Evolutionary conservation across 2,797 vertebrate species (phyloP).

Genomic region (Nannoperca obscura): DNA sequence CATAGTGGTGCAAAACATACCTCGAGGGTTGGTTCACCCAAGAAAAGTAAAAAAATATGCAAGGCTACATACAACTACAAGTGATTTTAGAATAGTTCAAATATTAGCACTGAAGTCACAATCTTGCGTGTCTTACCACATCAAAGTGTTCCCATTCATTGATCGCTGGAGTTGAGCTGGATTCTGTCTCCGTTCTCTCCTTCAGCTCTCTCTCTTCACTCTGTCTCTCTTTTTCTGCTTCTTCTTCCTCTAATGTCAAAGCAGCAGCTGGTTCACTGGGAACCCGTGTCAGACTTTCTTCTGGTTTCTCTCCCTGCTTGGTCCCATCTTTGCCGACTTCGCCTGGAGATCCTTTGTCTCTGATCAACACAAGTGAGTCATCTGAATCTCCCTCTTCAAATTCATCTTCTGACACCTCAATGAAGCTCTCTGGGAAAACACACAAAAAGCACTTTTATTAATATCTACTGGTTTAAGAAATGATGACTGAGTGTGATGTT

Average conservation of each 20-base stretch:
- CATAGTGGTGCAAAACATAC: neutral
- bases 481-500: neutral
- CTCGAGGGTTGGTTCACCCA: neutral
- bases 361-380: conserved; percentile 57
- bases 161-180: conserved; percentile 36
- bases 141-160: conserved; percentile 90
- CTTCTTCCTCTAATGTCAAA: conserved; percentile 48
- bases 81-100: neutral
- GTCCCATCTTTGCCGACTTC: neutral
- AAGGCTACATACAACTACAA: neutral
- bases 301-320: conserved; percentile 61
- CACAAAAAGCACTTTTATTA: neutral
- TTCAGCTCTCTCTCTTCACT: conserved; percentile 49
- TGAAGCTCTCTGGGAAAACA: conserved; percentile 88
- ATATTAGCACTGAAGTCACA: neutral
- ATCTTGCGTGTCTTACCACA: conserved; percentile 77
- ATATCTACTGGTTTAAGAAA: neutral
- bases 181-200: conserved; percentile 31
- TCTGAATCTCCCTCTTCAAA: conserved; percentile 69
- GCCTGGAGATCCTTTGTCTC: conserved; percentile 63
- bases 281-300: conserved; percentile 3
- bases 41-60: neutral
- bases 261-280: conserved; percentile 69
- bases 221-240: conserved; percentile 38
- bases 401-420: conserved; percentile 89